phyloP scores from a whole-genome alignment of 2,888 invertebrate genomes.

The Amphipoea lucens region DNA sequence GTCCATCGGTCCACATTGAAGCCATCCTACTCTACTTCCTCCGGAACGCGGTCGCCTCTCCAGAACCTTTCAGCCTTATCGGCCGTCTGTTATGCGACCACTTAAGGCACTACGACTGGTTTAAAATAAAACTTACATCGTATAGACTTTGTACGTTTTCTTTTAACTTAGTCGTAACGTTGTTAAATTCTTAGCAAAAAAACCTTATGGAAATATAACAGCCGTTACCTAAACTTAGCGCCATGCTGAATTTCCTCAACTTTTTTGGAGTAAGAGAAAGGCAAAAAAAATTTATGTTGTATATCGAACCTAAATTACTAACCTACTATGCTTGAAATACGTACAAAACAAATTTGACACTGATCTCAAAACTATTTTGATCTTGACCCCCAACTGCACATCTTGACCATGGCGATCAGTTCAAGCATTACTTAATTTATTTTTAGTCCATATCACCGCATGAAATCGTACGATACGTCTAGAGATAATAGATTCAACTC shows the following conservation, averaged over 20 bases:
- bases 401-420: conserved; percentile 10
- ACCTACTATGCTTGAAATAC: neutral
- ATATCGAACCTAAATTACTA: neutral
- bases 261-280: neutral
- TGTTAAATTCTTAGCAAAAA: neutral
- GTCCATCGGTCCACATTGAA: no score
- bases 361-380: conserved; percentile 1
- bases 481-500: conserved; percentile 35
- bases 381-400: conserved; percentile 15
- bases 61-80: neutral
- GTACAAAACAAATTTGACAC: conserved; percentile 2
- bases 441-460: conserved; percentile 22
- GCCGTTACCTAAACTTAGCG: neutral
- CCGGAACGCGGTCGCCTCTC: no score
- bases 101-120: neutral
- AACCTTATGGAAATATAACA: neutral
- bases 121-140: neutral
- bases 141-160: neutral
- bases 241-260: neutral
- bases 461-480: conserved; percentile 18
- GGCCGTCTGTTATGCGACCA: neutral
- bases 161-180: neutral
- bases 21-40: no score
- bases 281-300: no score
- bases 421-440: conserved; percentile 11